These are phyloP conservation scores for Sarcophaga rosellei DNA, from an alignment of 2,888 invertebrate genomes.

Conservation along the genomic window DNA sequence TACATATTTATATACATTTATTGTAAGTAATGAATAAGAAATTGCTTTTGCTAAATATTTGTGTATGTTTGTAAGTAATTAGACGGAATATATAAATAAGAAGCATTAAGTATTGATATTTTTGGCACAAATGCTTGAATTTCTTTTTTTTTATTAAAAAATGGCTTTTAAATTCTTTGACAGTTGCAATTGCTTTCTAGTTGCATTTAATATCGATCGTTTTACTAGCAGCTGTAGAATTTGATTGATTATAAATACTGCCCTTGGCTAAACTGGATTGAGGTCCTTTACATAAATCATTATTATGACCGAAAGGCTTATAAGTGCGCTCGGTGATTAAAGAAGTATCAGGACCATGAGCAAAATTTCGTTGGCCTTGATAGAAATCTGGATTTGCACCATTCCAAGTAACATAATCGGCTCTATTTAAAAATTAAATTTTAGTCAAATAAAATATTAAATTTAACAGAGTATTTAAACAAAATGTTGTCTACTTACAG, in stretches of 20 bases:
- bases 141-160: neutral
- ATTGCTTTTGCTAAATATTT: no score
- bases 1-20: neutral
- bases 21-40: neutral
- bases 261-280: slow-evolving; percentile 88
- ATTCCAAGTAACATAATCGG: slow-evolving; percentile 92
- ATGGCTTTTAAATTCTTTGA: slow-evolving; percentile 28
- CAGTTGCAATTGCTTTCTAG: slow-evolving; percentile 67
- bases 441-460: neutral
- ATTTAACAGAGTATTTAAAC: neutral
- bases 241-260: slow-evolving; percentile 88
- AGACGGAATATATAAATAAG: slow-evolving; percentile 49
- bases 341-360: slow-evolving; percentile 84
- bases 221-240: slow-evolving; percentile 73
- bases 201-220: slow-evolving; percentile 80
- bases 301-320: slow-evolving; percentile 86
- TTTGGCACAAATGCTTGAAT: slow-evolving; percentile 46
- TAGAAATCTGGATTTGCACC: slow-evolving; percentile 87
- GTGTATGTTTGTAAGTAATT: slow-evolving; percentile 36
- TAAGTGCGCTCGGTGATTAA: slow-evolving; percentile 80
- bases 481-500: slow-evolving; percentile 84
- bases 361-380: slow-evolving; percentile 81
- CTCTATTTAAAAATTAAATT: slow-evolving; percentile 81
- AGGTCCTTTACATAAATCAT: slow-evolving; percentile 88
- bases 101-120: slow-evolving; percentile 44